Percentiles rank a stretch among this genome's conserved stretches.
Conservation (phyloP, 2,888 invertebrate species). For the Ormyrus pomaceus region DNA sequence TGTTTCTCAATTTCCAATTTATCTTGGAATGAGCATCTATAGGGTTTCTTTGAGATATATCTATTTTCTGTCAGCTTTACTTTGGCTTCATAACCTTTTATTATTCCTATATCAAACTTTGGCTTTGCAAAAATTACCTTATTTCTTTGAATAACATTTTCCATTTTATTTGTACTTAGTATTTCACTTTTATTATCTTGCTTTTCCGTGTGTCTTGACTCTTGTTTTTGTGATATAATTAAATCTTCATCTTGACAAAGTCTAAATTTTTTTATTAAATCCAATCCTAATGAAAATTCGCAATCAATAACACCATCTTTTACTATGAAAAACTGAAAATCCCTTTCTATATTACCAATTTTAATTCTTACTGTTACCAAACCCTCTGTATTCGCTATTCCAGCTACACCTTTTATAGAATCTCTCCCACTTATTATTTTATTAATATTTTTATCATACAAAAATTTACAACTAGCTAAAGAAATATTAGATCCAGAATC, state of each 20-base stretch:
- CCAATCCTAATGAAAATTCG: conserved; percentile 50
- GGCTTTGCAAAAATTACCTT: conserved; percentile 54
- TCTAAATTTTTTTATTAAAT: conserved; percentile 53
- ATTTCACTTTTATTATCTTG: conserved; percentile 42
- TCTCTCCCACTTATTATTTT: conserved; percentile 11
- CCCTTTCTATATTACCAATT: not conserved
- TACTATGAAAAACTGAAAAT: conserved; percentile 30
- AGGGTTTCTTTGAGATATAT: too few relatives aligned
- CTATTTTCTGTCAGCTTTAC: conserved; percentile 57
- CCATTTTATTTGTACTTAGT: conserved; percentile 45
- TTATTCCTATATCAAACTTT: conserved; percentile 60
- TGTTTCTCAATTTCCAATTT: conserved; percentile 61
- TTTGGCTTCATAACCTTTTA: conserved; percentile 57
- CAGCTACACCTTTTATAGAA: not conserved
- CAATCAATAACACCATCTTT: conserved; percentile 27
- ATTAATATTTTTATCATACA: conserved; percentile 43
- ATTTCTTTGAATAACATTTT: conserved; percentile 41
- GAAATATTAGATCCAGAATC: conserved; percentile 43
- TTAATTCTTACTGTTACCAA: not conserved
- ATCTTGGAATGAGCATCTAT: conserved; percentile 59
- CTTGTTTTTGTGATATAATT: conserved; percentile 47
- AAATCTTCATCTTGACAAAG: conserved; percentile 56
- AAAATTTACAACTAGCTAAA: conserved; percentile 50
- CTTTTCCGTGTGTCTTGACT: conserved; percentile 1
- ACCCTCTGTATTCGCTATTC: not conserved